These are phyloP conservation scores for Tenebrio molitor DNA, from an alignment of 1,140 invertebrate genomes.

Conservation along the genomic window DNA sequence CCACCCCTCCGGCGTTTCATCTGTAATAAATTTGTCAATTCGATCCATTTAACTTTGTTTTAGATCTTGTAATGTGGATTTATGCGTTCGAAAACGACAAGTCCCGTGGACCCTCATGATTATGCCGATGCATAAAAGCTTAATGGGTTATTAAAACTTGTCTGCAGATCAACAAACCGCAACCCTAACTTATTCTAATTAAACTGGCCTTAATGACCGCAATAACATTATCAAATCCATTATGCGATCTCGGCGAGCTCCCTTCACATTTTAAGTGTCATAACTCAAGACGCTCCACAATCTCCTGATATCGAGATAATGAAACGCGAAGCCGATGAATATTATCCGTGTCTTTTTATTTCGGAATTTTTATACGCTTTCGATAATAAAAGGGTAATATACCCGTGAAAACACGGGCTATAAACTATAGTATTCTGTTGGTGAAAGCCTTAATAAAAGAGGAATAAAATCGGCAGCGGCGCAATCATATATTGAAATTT, in stretches of 20 bases:
- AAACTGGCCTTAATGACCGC: conserved; percentile 56
- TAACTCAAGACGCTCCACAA: conserved; percentile 43
- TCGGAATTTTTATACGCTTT: conserved; percentile 24
- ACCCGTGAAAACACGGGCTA: conserved; percentile 29
- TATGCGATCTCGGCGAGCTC: conserved; percentile 42
- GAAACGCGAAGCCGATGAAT: conserved; percentile 33
- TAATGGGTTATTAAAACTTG: conserved; percentile 57
- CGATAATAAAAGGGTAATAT: conserved; percentile 39
- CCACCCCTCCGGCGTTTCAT: conserved; percentile 25
- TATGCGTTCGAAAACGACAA: conserved; percentile 46
- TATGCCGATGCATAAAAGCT: conserved; percentile 50
- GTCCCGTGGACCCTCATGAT: conserved; percentile 32
- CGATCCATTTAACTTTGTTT: conserved; percentile 43
- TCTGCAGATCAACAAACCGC: conserved; percentile 54
- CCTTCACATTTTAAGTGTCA: conserved; percentile 34
- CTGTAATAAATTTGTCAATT: conserved; percentile 47
- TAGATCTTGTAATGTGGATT: conserved; percentile 42
- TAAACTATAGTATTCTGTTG: conserved; percentile 32
- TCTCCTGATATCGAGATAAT: conserved; percentile 31
- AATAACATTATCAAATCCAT: conserved; percentile 59
- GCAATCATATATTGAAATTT: conserved; percentile 49
- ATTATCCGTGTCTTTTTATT: conserved; percentile 26
- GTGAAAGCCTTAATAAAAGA: conserved; percentile 34
- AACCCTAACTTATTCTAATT: conserved; percentile 53
- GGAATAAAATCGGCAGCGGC: conserved; percentile 26